These are phyloP conservation scores for Bombus pyrosoma DNA, from an alignment of 1,140 invertebrate genomes.

Conservation along the genomic window DNA sequence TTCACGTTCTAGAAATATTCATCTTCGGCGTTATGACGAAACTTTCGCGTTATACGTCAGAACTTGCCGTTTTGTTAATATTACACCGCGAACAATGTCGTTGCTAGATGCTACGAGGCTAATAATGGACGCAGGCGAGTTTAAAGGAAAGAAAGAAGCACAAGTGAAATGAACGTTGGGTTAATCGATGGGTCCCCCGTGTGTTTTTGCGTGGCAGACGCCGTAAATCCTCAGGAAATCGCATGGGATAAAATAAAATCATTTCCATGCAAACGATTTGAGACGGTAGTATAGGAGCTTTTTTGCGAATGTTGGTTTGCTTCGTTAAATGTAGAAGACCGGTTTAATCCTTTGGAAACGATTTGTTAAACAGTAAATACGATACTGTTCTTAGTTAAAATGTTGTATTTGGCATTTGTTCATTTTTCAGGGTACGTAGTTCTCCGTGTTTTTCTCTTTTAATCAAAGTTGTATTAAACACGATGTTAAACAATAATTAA, in stretches of 20 bases:
- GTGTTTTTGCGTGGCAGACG: not conserved
- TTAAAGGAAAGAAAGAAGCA: not conserved
- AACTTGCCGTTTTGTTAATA: not conserved
- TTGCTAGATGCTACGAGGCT: not conserved
- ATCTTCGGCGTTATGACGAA: constrained; percentile 14
- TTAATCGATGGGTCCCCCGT: not conserved
- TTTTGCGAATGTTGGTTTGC: not conserved
- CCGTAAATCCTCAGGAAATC: not conserved
- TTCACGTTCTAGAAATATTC: constrained; percentile 43
- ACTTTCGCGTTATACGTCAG: constrained; percentile 1
- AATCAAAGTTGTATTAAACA: too few species aligned
- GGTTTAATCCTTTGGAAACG: too few species aligned
- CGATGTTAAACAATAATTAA: too few species aligned
- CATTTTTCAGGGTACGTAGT: too few species aligned
- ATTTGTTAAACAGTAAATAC: too few species aligned
- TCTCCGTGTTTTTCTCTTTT: too few species aligned
- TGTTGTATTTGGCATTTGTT: too few species aligned
- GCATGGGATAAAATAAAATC: not conserved
- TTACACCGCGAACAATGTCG: not conserved
- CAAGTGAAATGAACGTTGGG: not conserved
- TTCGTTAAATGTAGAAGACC: not conserved
- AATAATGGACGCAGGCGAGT: not conserved
- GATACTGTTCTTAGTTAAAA: too few species aligned
- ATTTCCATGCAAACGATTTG: not conserved
- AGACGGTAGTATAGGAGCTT: too few species aligned